These are phyloP conservation scores for Dynastes maya DNA, from an alignment of 2,888 invertebrate genomes.

Conservation along the genomic window DNA sequence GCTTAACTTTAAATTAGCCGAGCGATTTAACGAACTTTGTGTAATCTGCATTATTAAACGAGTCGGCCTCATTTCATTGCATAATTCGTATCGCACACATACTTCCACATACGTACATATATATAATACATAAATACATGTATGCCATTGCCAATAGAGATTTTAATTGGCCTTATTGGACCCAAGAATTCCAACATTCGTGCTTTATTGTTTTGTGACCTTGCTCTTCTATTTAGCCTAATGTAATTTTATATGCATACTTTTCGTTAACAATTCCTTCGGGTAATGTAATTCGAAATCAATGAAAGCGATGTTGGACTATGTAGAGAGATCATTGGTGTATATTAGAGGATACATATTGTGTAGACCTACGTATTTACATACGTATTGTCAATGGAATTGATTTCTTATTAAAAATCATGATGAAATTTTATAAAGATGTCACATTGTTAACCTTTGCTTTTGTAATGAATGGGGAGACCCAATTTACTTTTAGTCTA, in stretches of 20 bases:
- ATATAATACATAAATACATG: slow-evolving; percentile 1
- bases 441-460: no score
- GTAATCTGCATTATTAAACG: slow-evolving; percentile 44
- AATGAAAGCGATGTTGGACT: background rate
- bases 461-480: no score
- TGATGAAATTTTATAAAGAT: no score
- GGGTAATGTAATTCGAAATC: background rate
- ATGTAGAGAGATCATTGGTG: background rate
- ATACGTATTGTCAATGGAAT: no score
- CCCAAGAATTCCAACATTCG: slow-evolving; percentile 37
- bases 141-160: slow-evolving; percentile 43
- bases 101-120: background rate
- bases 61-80: slow-evolving; percentile 38
- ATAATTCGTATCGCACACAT: slow-evolving; percentile 33
- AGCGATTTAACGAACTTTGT: slow-evolving; percentile 40
- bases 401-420: no score
- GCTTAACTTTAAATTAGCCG: slow-evolving; percentile 40
- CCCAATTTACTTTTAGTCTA: no score
- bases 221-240: slow-evolving; percentile 22
- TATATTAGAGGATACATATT: background rate
- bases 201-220: slow-evolving; percentile 34
- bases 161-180: slow-evolving; percentile 42
- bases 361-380: no score
- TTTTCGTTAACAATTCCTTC: slow-evolving; percentile 14
- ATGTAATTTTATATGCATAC: slow-evolving; percentile 21